Conservation (phyloP, 1,140 invertebrate genomes). For the Drosophila equinoxialis region DNA sequence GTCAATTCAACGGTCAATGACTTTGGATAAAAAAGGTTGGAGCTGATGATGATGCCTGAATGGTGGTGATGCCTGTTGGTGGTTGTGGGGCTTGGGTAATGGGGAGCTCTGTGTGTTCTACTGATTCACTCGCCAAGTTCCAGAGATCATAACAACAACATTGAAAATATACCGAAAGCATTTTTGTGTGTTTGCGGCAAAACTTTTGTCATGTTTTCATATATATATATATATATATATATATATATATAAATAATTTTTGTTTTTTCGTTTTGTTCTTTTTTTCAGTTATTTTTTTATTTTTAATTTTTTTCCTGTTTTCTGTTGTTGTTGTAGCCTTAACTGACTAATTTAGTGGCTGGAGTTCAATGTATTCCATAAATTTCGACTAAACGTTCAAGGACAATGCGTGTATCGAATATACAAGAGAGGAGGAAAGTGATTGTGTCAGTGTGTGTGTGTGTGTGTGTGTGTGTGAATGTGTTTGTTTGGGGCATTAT, state of each 20-base stretch:
- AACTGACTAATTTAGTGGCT: slow-evolving; percentile 77
- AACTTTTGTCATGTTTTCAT: slow-evolving; percentile 67
- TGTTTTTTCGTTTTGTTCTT: slow-evolving; percentile 12
- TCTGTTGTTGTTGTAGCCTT: slow-evolving; percentile 37
- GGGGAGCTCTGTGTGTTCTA: slow-evolving; percentile 9
- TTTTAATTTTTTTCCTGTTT: slow-evolving; percentile 8
- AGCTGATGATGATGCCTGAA: not conserved
- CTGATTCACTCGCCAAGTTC: slow-evolving; percentile 39
- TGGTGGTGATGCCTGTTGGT: no score
- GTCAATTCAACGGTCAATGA: slow-evolving; percentile 57
- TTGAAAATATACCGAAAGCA: slow-evolving; percentile 52
- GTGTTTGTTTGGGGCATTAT: slow-evolving; percentile 50
- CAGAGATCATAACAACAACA: slow-evolving; percentile 23
- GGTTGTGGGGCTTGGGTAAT: no score
- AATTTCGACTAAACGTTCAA: slow-evolving; percentile 79
- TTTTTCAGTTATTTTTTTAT: slow-evolving; percentile 21
- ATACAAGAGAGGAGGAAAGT: slow-evolving; percentile 17
- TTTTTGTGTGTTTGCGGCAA: slow-evolving; percentile 61
- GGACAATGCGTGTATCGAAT: slow-evolving; percentile 67
- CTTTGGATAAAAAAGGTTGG: slow-evolving; percentile 39
- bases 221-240: slow-evolving; percentile 33
- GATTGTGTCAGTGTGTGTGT: not conserved
- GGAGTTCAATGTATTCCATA: slow-evolving; percentile 79
- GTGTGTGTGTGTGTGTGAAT: slow-evolving; percentile 28
- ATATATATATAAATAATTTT: slow-evolving; percentile 25